A percentile compares a stretch with the other conserved stretches of the same genome.
Conservation (phyloP, 2,797 vertebrate species). For the Loris lydekkerianus region DNA sequence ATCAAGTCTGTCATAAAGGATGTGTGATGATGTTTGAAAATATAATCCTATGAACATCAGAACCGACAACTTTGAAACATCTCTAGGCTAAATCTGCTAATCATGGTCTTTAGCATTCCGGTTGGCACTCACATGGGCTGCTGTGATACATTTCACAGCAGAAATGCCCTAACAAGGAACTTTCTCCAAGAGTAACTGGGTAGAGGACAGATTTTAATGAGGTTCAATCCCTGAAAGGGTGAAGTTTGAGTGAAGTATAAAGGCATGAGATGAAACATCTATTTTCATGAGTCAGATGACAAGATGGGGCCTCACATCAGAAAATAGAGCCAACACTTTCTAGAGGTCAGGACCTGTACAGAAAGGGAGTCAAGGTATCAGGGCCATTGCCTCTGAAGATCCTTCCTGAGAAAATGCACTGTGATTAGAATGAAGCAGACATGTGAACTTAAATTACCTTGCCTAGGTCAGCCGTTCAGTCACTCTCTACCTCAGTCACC, state of each 20-base stretch:
- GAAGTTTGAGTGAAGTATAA: slow-evolving; percentile 73
- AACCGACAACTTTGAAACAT: slow-evolving; percentile 87
- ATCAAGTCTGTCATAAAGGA: slow-evolving; percentile 87
- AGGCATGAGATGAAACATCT: slow-evolving; percentile 23
- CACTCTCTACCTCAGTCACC: background rate
- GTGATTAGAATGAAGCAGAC: slow-evolving; percentile 56
- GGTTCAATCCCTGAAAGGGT: slow-evolving; percentile 70
- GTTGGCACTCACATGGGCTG: slow-evolving; percentile 68
- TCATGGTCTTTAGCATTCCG: slow-evolving; percentile 85
- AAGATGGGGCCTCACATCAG: slow-evolving; percentile 39
- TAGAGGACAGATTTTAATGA: slow-evolving; percentile 79
- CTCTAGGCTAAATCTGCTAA: slow-evolving; percentile 87
- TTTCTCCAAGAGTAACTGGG: slow-evolving; percentile 77
- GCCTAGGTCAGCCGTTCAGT: background rate
- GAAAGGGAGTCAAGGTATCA: slow-evolving; percentile 20
- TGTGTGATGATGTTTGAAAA: slow-evolving; percentile 88
- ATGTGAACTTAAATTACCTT: background rate
- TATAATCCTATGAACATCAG: slow-evolving; percentile 88
- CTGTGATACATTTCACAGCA: slow-evolving; percentile 79
- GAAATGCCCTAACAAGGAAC: slow-evolving; percentile 79
- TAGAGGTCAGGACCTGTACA: slow-evolving; percentile 27
- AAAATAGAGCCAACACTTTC: slow-evolving; percentile 37
- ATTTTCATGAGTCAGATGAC: slow-evolving; percentile 25
- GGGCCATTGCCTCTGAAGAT: background rate
- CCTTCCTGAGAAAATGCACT: background rate